Conservation (phyloP, 2,888 invertebrate species). For the Leptura quadrifasciata region DNA sequence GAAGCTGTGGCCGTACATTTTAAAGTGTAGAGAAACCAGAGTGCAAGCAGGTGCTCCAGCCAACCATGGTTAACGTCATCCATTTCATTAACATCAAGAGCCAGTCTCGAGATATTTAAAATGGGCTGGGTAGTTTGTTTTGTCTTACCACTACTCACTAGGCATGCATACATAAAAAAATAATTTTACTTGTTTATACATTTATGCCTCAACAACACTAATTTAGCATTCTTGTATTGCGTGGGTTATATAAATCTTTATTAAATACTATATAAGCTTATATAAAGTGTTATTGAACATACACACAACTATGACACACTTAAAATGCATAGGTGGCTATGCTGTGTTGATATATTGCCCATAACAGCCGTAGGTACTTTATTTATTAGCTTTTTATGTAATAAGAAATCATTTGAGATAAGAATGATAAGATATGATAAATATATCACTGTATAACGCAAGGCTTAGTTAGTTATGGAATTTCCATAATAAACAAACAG, state of each 20-base stretch:
- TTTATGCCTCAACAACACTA: neutral
- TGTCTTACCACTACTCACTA: neutral
- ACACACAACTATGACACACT: conserved; percentile 3
- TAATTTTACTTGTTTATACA: neutral
- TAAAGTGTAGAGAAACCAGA: conserved; percentile 29
- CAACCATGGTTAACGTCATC: conserved; percentile 10
- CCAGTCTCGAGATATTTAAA: conserved; percentile 17
- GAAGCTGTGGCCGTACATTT: conserved; percentile 13
- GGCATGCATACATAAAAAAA: neutral
- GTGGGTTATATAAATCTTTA: neutral
- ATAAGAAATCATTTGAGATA: conserved; percentile 16
- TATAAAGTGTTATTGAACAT: neutral
- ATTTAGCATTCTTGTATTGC: neutral
- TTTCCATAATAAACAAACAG: conserved; percentile 35
- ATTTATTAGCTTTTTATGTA: neutral
- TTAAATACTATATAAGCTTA: neutral
- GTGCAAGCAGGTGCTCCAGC: conserved; percentile 36
- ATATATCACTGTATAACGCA: neutral
- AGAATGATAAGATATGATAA: conserved; percentile 35
- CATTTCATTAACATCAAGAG: conserved; percentile 31
- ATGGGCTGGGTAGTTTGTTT: neutral
- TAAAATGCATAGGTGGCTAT: conserved; percentile 22
- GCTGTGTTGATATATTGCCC: conserved; percentile 6
- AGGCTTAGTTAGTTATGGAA: neutral
- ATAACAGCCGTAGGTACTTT: neutral